Conservation (phyloP, 2,888 invertebrate genomes). For the Herminia tarsipennalis region DNA sequence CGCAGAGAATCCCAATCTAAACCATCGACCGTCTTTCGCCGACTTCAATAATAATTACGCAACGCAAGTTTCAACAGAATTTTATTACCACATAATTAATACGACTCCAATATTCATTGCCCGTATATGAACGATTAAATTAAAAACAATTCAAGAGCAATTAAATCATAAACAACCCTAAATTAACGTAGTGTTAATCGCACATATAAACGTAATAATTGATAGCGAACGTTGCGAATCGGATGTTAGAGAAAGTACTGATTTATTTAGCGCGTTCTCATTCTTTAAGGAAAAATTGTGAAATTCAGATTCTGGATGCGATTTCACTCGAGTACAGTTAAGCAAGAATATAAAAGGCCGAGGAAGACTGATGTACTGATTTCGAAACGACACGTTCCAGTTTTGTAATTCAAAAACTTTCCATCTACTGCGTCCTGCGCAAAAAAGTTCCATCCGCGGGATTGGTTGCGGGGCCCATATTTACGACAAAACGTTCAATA, state of each 20-base stretch:
- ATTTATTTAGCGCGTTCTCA: conserved; percentile 64
- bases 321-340: conserved; percentile 59
- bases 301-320: conserved; percentile 62
- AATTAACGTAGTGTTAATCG: conserved; percentile 17
- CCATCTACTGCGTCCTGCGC: conserved; percentile 51
- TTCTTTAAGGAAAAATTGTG: conserved; percentile 59
- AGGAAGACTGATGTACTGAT: conserved; percentile 50
- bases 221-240: conserved; percentile 50
- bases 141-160: conserved; percentile 9
- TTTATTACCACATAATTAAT: conserved; percentile 25
- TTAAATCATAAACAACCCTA: conserved; percentile 14
- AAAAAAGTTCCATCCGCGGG: conserved; percentile 52
- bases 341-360: conserved; percentile 54
- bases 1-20: conserved; percentile 25
- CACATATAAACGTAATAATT: conserved; percentile 46
- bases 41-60: conserved; percentile 12
- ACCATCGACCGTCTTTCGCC: conserved; percentile 10
- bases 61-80: conserved; percentile 23
- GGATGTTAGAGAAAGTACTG: conserved; percentile 64
- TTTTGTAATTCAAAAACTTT: conserved; percentile 60
- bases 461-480: conserved; percentile 51
- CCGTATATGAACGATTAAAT: conserved; percentile 15
- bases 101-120: conserved; percentile 21
- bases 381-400: conserved; percentile 54
- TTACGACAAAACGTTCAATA: conserved; percentile 64